Conservation (phyloP, 1,140 invertebrate species). For the Pachypsylla venusta region DNA sequence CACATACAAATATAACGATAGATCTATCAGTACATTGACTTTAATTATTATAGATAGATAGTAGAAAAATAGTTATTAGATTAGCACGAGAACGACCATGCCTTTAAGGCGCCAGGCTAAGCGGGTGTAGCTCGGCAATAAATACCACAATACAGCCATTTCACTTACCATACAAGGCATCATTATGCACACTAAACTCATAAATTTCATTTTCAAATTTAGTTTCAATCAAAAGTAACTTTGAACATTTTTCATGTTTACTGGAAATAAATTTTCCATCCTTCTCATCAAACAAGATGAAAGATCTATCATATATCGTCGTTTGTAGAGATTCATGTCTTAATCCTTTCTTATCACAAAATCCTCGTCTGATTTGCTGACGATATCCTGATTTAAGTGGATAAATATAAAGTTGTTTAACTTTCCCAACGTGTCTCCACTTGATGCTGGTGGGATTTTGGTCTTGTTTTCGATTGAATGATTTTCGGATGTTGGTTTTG, state of each 20-base stretch:
- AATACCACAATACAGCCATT: no score
- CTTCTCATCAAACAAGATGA: constrained; percentile 6
- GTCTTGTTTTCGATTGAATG: no score
- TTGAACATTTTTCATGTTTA: background rate
- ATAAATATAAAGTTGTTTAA: constrained; percentile 29
- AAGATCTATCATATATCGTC: background rate
- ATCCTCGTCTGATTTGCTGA: constrained; percentile 21
- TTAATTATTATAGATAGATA: no score
- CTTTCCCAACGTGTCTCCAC: constrained; percentile 22
- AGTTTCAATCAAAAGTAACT: background rate
- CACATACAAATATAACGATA: no score
- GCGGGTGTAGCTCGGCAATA: no score
- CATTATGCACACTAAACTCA: background rate
- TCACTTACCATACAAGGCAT: background rate
- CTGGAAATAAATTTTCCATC: background rate
- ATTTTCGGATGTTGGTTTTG: no score
- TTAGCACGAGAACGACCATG: no score
- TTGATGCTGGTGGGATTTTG: no score
- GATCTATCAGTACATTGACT: no score
- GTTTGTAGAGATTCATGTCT: constrained; percentile 9
- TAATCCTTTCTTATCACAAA: constrained; percentile 29
- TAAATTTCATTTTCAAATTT: background rate
- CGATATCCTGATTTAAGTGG: constrained; percentile 31
- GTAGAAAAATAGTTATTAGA: no score
- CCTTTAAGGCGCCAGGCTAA: no score